Conservation (phyloP, 2,888 invertebrate genomes). For the Pristionchus arcanus region DNA sequence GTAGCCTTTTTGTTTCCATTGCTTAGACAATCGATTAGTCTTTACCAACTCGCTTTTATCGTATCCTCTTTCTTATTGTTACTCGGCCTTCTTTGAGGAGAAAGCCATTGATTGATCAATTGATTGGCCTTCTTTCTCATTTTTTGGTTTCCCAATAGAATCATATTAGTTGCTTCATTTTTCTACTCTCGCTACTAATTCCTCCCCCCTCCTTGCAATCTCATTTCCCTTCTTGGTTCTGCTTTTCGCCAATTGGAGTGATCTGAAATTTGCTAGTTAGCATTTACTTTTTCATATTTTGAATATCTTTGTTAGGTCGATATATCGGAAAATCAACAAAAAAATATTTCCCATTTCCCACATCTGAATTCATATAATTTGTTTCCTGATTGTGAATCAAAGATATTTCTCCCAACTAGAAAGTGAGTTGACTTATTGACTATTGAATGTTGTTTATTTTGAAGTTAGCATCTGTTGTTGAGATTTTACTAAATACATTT, state of each 20-base stretch:
- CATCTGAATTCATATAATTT: neutral
- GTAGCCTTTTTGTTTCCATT: neutral
- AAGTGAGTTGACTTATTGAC: neutral
- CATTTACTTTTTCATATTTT: neutral
- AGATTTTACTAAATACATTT: slow-evolving; percentile 21
- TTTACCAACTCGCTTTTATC: neutral
- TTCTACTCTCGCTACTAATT: neutral
- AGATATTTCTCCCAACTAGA: slow-evolving; percentile 5
- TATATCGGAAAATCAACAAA: slow-evolving; percentile 28
- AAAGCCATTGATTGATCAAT: neutral
- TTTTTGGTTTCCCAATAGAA: neutral
- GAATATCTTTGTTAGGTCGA: neutral
- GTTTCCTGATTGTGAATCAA: neutral
- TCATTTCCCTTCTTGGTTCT: slow-evolving; percentile 31
- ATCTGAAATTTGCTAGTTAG: slow-evolving; percentile 11
- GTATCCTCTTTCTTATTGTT: neutral
- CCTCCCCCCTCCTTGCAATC: neutral
- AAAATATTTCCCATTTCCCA: slow-evolving; percentile 31
- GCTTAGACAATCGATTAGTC: neutral
- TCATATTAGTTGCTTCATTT: neutral
- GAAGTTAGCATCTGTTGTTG: slow-evolving; percentile 36
- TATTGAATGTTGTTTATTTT: slow-evolving; percentile 18
- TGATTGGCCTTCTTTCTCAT: neutral
- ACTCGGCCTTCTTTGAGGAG: neutral
- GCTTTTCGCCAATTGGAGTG: neutral